These are phyloP conservation scores for Chiroxiphia lanceolata DNA, from an alignment of 2,797 vertebrate genomes.

Conservation along the genomic window DNA sequence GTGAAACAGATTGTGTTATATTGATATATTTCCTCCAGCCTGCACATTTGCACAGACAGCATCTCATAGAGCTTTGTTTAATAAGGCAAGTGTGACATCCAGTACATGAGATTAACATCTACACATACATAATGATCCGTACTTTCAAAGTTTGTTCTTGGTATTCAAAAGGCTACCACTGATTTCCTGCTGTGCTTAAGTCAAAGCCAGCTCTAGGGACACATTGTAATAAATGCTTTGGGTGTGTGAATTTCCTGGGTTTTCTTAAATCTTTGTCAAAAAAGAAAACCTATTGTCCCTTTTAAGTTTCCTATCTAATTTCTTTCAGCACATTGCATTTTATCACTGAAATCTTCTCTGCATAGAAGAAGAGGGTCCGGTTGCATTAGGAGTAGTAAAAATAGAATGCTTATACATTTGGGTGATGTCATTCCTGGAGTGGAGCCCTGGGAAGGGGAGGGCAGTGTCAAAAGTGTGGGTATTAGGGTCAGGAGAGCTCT, in stretches of 20 bases:
- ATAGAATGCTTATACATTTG: not conserved
- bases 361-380: not conserved
- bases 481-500: not conserved
- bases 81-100: not conserved
- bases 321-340: not conserved
- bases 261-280: not conserved
- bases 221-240: not conserved
- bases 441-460: not conserved
- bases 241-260: slow-evolving; percentile 32
- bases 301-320: not conserved
- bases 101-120: not conserved
- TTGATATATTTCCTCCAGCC: not conserved
- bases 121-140: not conserved
- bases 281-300: slow-evolving; percentile 11
- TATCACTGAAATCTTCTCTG: not conserved
- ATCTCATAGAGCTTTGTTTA: not conserved
- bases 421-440: not conserved
- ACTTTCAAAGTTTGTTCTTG: not conserved
- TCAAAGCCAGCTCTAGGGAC: not conserved
- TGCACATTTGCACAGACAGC: not conserved
- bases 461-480: not conserved
- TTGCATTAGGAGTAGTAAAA: not conserved
- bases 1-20: not conserved
- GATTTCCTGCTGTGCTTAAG: not conserved
- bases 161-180: slow-evolving; percentile 1